These are phyloP conservation scores for Halocaridina rubra DNA, from an alignment of 2,888 invertebrate species.

Conservation along the genomic window DNA sequence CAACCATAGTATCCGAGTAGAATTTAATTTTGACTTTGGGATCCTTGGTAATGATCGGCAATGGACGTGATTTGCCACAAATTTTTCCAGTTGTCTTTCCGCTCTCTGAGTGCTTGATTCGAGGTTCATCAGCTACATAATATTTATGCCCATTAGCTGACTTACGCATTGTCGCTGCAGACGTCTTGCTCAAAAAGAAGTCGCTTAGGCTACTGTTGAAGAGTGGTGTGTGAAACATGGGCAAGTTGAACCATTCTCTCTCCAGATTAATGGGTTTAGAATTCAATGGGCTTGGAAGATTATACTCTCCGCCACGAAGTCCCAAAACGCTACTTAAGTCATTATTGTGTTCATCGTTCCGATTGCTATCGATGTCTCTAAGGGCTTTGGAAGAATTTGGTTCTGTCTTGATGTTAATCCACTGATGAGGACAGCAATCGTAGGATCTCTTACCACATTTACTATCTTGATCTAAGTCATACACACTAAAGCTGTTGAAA, in stretches of 20 bases:
- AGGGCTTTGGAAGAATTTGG: not conserved
- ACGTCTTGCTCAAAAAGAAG: not conserved
- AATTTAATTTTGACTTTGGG: constrained; percentile 9
- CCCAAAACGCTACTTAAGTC: not conserved
- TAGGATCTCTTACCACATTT: constrained; percentile 52
- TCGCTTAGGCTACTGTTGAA: not conserved
- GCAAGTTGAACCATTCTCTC: not conserved
- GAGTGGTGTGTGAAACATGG: not conserved
- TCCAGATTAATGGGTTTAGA: not conserved
- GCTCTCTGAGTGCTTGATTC: not conserved
- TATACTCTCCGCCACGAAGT: not conserved
- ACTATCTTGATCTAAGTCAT: constrained; percentile 65
- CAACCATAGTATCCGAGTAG: not conserved
- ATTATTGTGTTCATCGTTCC: not conserved
- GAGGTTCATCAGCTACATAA: not conserved
- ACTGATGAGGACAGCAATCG: constrained; percentile 25
- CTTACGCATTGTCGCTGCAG: not conserved
- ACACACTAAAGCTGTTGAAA: constrained; percentile 64
- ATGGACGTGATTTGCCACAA: not conserved
- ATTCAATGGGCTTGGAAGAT: no score
- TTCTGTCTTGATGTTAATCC: constrained; percentile 17
- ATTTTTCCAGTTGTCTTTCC: not conserved
- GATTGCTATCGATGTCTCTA: no score
- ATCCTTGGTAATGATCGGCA: constrained; percentile 3
- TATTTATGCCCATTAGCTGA: not conserved